A percentile compares a stretch with the other conserved stretches of the same genome.
These are phyloP conservation scores for Dynastes maya DNA, from an alignment of 2,888 invertebrate genomes.

Conservation along the genomic window DNA sequence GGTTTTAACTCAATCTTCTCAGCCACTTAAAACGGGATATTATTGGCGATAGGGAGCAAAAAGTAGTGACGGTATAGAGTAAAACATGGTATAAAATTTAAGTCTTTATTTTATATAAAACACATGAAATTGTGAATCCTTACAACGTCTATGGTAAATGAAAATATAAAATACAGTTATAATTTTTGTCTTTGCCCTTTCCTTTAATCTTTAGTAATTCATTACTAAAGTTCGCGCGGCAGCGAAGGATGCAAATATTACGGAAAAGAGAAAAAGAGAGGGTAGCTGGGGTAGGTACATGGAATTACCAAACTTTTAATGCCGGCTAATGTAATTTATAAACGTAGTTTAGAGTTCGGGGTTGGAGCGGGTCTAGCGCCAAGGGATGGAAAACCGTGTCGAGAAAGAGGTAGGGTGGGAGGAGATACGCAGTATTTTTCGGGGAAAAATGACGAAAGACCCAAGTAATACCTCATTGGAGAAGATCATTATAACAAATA, in stretches of 20 bases:
- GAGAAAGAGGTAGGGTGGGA: neutral
- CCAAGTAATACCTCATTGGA: conserved; percentile 31
- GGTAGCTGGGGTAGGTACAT: conserved; percentile 16
- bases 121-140: conserved; percentile 53
- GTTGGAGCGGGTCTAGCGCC: neutral
- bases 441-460: conserved; percentile 19
- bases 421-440: neutral
- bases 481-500: conserved; percentile 29
- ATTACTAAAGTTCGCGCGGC: conserved; percentile 10
- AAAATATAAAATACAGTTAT: conserved; percentile 36
- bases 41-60: too few relatives aligned
- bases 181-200: conserved; percentile 27
- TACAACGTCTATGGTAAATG: conserved; percentile 48
- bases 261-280: neutral
- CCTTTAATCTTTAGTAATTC: conserved; percentile 24
- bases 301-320: conserved; percentile 45
- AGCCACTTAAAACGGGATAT: too few relatives aligned
- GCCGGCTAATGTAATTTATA: conserved; percentile 41
- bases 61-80: neutral
- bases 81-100: conserved; percentile 38
- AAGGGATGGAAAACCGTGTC: neutral
- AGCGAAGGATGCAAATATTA: conserved; percentile 17
- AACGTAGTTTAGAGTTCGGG: conserved; percentile 39
- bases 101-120: conserved; percentile 53
- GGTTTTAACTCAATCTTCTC: too few relatives aligned